Base-by-base conservation (phyloP, 2,888 invertebrate species). In the Myopa tessellatipennis region DNA sequence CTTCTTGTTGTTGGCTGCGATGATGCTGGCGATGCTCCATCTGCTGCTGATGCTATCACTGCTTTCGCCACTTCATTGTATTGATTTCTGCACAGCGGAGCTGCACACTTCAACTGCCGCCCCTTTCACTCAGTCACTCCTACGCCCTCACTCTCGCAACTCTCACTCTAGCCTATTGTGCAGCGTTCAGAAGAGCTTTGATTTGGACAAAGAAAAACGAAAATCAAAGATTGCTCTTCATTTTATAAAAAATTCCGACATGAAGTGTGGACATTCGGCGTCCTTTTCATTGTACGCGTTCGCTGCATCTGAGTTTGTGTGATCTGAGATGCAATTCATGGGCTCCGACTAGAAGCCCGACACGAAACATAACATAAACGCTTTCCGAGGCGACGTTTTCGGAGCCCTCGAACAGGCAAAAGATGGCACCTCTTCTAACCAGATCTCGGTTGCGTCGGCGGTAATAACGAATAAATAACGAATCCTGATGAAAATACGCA, bases 41-140 rank as follows among this genome's bases (percentile, higher is more conserved):
- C 58, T 18, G 14, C 55, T 14, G 16, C 16, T 14, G 50, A 8
- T 8, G 50, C 38, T 18, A 26, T 36, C 40, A 67, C 65, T 36
- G 38, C 73, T 79, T 61, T 36, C 5, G 65, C n/a, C 18, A 18
- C 36, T 72, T 18, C 58, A 61, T 69, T 78, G 67, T 78, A 78
- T 79, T 79, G 75, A 78, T 77, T 79, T 80, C 78, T 78, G 80
- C 69, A 77, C 50, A 68, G 18, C 34, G 36, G 40, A 69, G 34
- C 55, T 55, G 55, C 72, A 60, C 14, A 45, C 45, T 45, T 45
- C 45, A 1, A 45, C 45, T 45, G 38, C 36, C 26, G 26, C 36
- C 14, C 38, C 38, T 40, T 40, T 38, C 26, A 26, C 26, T 58
- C 65, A 10, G 14, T 8, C 36, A 38, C 63, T 61, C 61, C 3